Percentiles rank a stretch among this genome's conserved stretches.
Evolutionary conservation across 2,888 invertebrate genomes (phyloP).

Genomic region (Hirtodrosophila duncani): DNA sequence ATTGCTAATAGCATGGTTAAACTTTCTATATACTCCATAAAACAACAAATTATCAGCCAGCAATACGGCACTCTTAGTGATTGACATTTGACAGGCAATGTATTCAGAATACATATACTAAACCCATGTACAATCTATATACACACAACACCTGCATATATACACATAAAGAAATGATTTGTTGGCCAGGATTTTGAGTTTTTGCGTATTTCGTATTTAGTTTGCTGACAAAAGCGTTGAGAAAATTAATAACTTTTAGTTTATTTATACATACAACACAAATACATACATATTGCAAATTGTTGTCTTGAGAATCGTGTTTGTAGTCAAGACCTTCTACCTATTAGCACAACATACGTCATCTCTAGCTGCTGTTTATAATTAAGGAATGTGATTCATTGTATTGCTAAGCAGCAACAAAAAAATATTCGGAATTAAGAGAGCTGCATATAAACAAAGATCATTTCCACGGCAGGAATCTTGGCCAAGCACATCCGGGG

Average conservation of each 20-base stretch:
- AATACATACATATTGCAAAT: background rate
- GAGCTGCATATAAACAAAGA: background rate
- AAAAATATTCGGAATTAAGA: background rate
- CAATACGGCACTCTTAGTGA: conserved; percentile 24
- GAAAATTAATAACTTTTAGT: conserved; percentile 1
- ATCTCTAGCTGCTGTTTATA: conserved; percentile 29
- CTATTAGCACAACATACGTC: conserved; percentile 43
- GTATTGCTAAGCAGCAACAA: too few species aligned
- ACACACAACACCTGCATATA: conserved; percentile 4
- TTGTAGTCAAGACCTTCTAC: conserved; percentile 34
- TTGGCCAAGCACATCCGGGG: conserved; percentile 27
- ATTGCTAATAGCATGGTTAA: background rate
- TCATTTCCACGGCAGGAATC: conserved; percentile 20
- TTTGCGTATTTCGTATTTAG: conserved; percentile 15
- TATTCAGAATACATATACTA: conserved; percentile 13
- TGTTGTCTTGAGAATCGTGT: conserved; percentile 13
- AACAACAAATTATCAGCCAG: conserved; percentile 25
- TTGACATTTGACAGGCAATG: conserved; percentile 26
- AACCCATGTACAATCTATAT: conserved; percentile 17
- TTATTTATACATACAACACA: background rate
- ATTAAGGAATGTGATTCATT: conserved; percentile 47
- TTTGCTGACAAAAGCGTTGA: conserved; percentile 30
- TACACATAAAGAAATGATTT: conserved; percentile 46
- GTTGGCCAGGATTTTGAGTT: conserved; percentile 33
- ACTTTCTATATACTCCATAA: background rate